phyloP scores from a whole-genome alignment of 30 jellyfish, hydroid and myxozoan species.

The Cassiopea andromeda region DNA sequence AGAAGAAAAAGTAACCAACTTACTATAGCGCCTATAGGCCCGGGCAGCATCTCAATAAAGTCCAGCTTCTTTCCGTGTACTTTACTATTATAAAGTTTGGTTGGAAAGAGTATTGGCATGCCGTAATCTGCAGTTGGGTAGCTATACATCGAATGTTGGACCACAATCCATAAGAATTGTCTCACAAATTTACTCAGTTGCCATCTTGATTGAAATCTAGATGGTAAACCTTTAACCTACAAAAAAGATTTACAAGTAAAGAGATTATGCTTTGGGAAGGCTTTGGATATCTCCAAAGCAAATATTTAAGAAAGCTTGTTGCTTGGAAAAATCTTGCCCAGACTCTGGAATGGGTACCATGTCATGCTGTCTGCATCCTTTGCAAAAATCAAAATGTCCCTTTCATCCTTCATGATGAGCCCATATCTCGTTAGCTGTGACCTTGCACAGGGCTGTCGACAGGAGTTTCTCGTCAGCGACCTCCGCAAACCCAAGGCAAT shows the following conservation, averaged over 20 bases:
- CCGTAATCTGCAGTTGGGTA: constrained; percentile 44
- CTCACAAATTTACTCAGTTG: neutral
- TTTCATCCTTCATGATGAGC: too few relatives aligned
- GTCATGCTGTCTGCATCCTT: too few relatives aligned
- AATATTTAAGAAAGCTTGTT: too few relatives aligned
- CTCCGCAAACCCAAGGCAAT: too few relatives aligned
- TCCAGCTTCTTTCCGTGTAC: neutral
- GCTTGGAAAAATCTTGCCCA: too few relatives aligned
- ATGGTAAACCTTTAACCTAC: constrained; percentile 32
- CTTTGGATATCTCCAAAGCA: too few relatives aligned
- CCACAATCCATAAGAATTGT: constrained; percentile 39
- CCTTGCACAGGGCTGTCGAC: too few relatives aligned
- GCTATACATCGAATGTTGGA: constrained; percentile 35
- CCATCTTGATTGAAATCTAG: neutral
- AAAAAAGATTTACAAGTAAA: neutral
- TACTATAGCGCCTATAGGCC: neutral
- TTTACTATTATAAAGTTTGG: constrained; percentile 24
- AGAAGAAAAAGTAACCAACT: neutral
- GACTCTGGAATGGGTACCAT: too few relatives aligned
- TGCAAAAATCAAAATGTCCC: too few relatives aligned
- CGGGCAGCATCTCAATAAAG: constrained; percentile 29
- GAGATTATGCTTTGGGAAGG: too few relatives aligned
- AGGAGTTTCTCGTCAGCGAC: too few relatives aligned
- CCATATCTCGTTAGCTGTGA: too few relatives aligned
- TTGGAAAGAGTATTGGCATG: constrained; percentile 1